A percentile compares a stretch with the other conserved stretches of the same genome.
These are phyloP conservation scores for Geotrupes spiniger DNA, from an alignment of 2,888 invertebrate genomes.

Conservation along the genomic window DNA sequence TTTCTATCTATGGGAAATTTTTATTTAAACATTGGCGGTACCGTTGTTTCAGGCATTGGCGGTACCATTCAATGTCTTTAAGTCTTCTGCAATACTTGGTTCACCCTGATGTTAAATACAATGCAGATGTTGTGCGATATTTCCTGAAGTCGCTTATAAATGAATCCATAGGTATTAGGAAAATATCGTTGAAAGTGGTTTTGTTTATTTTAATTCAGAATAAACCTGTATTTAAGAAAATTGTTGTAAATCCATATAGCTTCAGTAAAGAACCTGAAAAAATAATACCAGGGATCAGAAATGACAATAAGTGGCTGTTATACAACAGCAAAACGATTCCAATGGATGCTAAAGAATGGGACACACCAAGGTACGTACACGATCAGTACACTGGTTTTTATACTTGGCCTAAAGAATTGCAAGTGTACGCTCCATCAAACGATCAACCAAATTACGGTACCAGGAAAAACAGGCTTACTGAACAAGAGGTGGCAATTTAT, in stretches of 20 bases:
- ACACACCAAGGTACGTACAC: conserved; percentile 67
- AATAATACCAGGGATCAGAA: conserved; percentile 56
- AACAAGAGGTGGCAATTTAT: conserved; percentile 63
- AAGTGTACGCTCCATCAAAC: conserved; percentile 63
- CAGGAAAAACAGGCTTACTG: conserved; percentile 59
- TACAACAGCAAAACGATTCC: conserved; percentile 62
- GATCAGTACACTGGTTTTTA: conserved; percentile 60
- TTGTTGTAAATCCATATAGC: conserved; percentile 55
- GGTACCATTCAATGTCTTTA: conserved; percentile 73
- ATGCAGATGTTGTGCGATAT: conserved; percentile 61
- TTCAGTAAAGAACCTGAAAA: conserved; percentile 17
- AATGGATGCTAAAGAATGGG: conserved; percentile 69
- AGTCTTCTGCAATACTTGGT: conserved; percentile 70
- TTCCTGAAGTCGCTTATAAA: conserved; percentile 66
- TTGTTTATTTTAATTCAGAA: conserved; percentile 68
- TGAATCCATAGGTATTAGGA: conserved; percentile 78
- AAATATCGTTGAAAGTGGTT: conserved; percentile 62
- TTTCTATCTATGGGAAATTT: conserved; percentile 1
- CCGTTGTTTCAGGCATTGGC: conserved; percentile 67
- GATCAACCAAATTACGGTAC: conserved; percentile 54
- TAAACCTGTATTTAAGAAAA: conserved; percentile 64
- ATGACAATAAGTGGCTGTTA: conserved; percentile 74
- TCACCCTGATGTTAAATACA: conserved; percentile 67
- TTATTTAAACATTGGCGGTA: background rate
- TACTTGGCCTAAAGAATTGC: conserved; percentile 54